These are phyloP conservation scores for Chrysochloris asiatica DNA, from an alignment of 2,113 vertebrate species.

Conservation along the genomic window DNA sequence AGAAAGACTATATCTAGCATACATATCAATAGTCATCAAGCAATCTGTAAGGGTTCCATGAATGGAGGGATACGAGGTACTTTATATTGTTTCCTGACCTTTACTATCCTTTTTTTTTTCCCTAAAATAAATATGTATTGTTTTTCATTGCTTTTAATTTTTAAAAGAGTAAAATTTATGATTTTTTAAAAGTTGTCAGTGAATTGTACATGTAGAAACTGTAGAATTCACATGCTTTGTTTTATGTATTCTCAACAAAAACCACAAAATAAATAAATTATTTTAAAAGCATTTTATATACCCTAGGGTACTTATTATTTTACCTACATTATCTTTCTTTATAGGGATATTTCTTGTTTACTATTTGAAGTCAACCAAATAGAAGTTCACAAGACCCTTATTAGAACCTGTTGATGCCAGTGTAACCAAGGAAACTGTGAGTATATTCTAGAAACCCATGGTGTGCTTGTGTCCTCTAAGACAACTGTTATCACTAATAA, in stretches of 20 bases:
- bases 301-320: neutral
- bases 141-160: neutral
- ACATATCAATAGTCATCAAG: neutral
- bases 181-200: neutral
- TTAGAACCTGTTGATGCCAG: neutral
- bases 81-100: conserved; percentile 25
- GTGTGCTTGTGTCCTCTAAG: conserved; percentile 17
- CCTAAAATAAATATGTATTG: neutral
- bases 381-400: conserved; percentile 29
- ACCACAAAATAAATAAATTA: neutral
- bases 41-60: neutral
- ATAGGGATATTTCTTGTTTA: conserved; percentile 33
- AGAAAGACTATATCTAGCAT: neutral
- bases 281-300: neutral
- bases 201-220: neutral
- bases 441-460: conserved; percentile 30
- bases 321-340: conserved; percentile 43
- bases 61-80: neutral
- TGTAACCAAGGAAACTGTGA: conserved; percentile 57
- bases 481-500: neutral
- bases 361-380: conserved; percentile 36
- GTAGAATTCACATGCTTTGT: neutral
- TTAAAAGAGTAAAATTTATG: neutral
- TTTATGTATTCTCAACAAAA: neutral
- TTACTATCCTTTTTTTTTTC: neutral